These are phyloP conservation scores for Coecobrya sp. DNA, from an alignment of 2,888 invertebrate genomes.

Conservation along the genomic window DNA sequence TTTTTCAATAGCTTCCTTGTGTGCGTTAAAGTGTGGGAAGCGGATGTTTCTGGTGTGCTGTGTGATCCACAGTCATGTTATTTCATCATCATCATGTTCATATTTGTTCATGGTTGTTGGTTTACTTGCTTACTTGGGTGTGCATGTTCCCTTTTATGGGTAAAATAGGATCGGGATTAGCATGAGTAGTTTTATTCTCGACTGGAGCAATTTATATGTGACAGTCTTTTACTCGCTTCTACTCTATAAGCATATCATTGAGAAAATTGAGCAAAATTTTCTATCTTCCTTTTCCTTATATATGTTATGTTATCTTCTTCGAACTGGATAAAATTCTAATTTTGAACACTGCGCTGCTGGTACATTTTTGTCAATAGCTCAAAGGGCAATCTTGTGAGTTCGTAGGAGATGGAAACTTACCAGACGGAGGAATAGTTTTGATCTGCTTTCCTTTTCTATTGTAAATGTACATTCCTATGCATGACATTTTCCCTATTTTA, in stretches of 20 bases:
- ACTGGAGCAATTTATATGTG: slow-evolving; percentile 66
- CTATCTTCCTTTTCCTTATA: neutral
- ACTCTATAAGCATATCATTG: slow-evolving; percentile 54
- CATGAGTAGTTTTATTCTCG: slow-evolving; percentile 59
- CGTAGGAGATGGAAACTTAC: too few relatives aligned
- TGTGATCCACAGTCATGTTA: slow-evolving; percentile 26
- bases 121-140: slow-evolving; percentile 6
- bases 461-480: too few relatives aligned
- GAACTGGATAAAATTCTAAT: neutral
- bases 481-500: too few relatives aligned
- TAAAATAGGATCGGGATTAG: slow-evolving; percentile 70
- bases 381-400: too few relatives aligned
- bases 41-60: neutral
- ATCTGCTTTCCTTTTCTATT: too few relatives aligned
- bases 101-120: slow-evolving; percentile 62
- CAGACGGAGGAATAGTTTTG: too few relatives aligned
- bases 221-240: slow-evolving; percentile 36
- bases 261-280: slow-evolving; percentile 44
- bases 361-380: too few relatives aligned
- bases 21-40: neutral
- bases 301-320: neutral
- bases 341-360: too few relatives aligned
- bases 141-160: slow-evolving; percentile 43
- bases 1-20: slow-evolving; percentile 63
- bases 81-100: slow-evolving; percentile 41